Conservation (phyloP, 92 coral and sea anemone species). For the Epizoanthus stellaris region DNA sequence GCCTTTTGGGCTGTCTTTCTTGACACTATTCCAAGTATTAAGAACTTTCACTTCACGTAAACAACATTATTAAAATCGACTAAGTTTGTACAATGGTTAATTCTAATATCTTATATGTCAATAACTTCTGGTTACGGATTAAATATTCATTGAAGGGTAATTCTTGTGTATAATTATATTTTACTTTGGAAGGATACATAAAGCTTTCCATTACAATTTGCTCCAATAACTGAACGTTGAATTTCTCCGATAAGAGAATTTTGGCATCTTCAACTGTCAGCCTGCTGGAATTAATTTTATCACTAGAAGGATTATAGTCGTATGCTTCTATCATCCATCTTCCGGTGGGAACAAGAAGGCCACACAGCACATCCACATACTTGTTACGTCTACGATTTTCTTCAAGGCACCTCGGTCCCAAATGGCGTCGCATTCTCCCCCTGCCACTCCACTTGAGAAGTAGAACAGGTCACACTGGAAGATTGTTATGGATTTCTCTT, state of each 20-base stretch:
- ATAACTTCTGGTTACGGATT: no score
- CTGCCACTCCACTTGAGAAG: slow-evolving; percentile 46
- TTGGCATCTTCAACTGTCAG: not conserved
- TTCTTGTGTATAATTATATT: no score
- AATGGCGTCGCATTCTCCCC: slow-evolving; percentile 44
- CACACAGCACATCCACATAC: not conserved
- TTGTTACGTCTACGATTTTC: not conserved
- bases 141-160: no score
- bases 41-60: no score
- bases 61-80: no score
- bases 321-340: slow-evolving; percentile 17
- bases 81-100: no score
- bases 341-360: not conserved
- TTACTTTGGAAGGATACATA: no score
- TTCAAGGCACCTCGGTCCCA: slow-evolving; percentile 52
- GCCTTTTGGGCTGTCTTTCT: no score
- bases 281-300: not conserved
- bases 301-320: not conserved
- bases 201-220: no score
- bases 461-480: slow-evolving; percentile 38
- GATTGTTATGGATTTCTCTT: slow-evolving; percentile 51
- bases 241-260: not conserved
- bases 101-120: no score
- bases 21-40: no score
- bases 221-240: slow-evolving; percentile 1